Base-by-base conservation (phyloP, 2,888 invertebrate genomes). In the Eupithecia insigniata region DNA sequence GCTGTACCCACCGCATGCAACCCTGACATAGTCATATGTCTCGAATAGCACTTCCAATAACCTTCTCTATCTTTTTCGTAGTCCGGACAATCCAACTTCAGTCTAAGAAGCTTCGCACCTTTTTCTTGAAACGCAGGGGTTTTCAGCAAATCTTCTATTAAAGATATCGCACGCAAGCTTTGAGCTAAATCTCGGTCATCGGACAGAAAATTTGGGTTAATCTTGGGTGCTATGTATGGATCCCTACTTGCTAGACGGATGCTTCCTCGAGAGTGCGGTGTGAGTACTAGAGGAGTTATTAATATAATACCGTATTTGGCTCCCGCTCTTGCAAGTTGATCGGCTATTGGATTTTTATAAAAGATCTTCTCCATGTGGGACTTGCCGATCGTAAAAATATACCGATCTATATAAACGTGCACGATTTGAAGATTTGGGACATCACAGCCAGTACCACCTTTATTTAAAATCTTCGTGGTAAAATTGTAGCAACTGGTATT, bases 1-100 rank as follows among this genome's bases (percentile, higher is more conserved):
- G 61, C 61, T 32, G 61, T 61, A n/a, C 61, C 61, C 28, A 61
- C 61, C 30, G 61, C 61, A 30, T 61, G 61, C 61, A 61, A 61
- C 30, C 61, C 61, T 2, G 61, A 32, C 28, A 10, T 8, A 3
- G 61, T 61, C 3, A 61, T 2, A 30, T 61, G 61, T 32, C 61
- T 61, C 6, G 30, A 28, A 18, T 61, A 61, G 32, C 61, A 61
- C 30, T 61, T 30, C 61, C 61, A 61, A 30, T 61, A 61, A 7
- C 18, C 32, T 61, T 28, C 30, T 30, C 30, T 61, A 61, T 61
- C 32, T 3, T 2, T n/a, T 30, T 61, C n/a, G 30, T 61, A 32
- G n/a, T 61, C 32, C 18, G 61, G 61, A 30, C 61, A 61, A 61
- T 61, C 61, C 3, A 61, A 32, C n/a, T 61, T n/a, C n/a, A 61